Evolutionary conservation across 2,797 vertebrate genomes (phyloP), one percentile per base, ranked within the genome.

Genomic region (Miichthys miiuy): DNA sequence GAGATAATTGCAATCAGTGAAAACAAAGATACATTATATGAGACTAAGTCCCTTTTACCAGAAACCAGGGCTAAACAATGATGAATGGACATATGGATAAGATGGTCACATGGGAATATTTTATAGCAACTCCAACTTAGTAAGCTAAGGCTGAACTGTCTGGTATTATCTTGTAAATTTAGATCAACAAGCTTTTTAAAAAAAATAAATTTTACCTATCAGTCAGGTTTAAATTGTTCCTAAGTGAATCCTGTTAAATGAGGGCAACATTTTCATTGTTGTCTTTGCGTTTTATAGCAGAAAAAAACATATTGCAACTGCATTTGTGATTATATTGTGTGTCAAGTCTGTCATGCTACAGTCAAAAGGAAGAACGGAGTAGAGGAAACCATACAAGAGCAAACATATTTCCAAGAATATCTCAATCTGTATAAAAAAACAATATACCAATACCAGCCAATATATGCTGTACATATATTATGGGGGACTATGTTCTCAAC

Each of bases 11-110:
- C 92, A 94, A 94, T 94, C 90, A 92, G 93, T 86, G 88, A 92
- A 95, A 95, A 95, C 93, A 95, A 92, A 95, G 92, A 95, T 93
- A 91, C 85, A 94, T 93, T 94, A 90, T 92, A 88, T 83, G 80
- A 89, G 89, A 80, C 85, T 80, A 73, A 88, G 86, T 78, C 73
- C 67, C 77, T 84, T 87, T 89, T 83, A 82, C 66, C 77, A 85
- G 77, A 79, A 88, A 83, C 54, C 69, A 64, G 61, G 8, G 63
- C 77, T 68, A 81, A 86, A 89, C 87, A 74, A 84, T 87, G 86
- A 93, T 87, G 82, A 88, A 91, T 93, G 88, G 54, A 71, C 77
- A 48, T 72, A 72, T 79, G 71, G 74, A 86, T 89, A 64, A 83
- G 71, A 87, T 74, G 77, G 4, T 84, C 80, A 82, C 46, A 1